Conservation (phyloP, 1,140 invertebrate genomes). For the Holotrichia oblita region DNA sequence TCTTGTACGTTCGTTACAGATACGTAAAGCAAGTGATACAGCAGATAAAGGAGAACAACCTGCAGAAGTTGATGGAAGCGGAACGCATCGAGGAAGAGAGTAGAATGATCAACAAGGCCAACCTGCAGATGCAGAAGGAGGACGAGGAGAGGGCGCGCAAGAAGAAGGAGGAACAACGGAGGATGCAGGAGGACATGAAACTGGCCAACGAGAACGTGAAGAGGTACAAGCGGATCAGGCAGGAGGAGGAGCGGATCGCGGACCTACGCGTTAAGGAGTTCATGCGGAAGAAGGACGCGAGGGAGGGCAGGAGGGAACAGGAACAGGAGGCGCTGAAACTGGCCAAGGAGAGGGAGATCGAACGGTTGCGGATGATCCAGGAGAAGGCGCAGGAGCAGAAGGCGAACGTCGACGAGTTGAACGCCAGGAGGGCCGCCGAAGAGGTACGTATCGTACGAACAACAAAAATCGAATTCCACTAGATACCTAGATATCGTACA, state of each 20-base stretch:
- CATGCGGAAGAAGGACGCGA: conserved; percentile 67
- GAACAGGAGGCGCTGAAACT: conserved; percentile 63
- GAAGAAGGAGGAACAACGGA: conserved; percentile 60
- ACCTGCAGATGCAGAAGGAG: conserved; percentile 65
- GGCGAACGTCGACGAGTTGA: conserved; percentile 60
- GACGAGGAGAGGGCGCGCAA: conserved; percentile 62
- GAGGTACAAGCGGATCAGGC: conserved; percentile 66
- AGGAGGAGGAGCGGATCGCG: conserved; percentile 68
- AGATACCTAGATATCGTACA: no score
- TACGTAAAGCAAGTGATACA: conserved; percentile 61
- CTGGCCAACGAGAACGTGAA: conserved; percentile 67
- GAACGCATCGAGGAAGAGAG: conserved; percentile 74
- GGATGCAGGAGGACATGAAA: conserved; percentile 65
- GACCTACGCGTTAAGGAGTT: conserved; percentile 70
- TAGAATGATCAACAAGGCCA: conserved; percentile 67
- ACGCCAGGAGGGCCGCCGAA: conserved; percentile 60
- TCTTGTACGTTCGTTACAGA: no score
- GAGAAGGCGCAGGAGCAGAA: conserved; percentile 60
- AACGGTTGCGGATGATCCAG: conserved; percentile 62
- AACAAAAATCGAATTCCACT: no score
- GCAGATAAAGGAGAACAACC: conserved; percentile 70
- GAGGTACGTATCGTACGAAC: conserved; percentile 53
- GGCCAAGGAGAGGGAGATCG: conserved; percentile 64
- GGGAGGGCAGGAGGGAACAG: conserved; percentile 66
- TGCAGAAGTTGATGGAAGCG: conserved; percentile 68